phyloP scores from a whole-genome alignment of 2,113 vertebrate genomes.

The Poicephalus meyeri region DNA sequence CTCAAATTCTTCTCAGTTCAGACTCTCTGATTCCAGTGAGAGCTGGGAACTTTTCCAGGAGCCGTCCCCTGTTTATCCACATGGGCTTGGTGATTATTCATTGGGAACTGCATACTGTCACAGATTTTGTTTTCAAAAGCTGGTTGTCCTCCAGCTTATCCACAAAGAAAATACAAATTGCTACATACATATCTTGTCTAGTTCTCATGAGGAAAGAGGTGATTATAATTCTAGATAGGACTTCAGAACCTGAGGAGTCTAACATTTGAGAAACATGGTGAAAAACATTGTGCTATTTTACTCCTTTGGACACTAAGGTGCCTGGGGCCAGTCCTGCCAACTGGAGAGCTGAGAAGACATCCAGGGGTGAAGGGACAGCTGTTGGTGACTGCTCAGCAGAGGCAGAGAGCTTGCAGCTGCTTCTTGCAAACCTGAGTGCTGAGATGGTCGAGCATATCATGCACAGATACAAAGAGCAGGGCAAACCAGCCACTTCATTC shows the following conservation, averaged over 20 bases:
- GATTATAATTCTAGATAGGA: background rate
- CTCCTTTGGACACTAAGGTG: background rate
- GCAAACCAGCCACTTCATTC: background rate
- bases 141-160: background rate
- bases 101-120: background rate
- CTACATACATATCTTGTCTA: background rate
- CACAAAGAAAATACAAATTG: background rate
- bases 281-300: background rate
- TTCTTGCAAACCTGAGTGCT: rapidly evolving
- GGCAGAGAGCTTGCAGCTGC: background rate
- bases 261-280: background rate
- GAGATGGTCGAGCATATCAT: background rate
- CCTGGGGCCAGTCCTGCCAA: background rate
- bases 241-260: background rate
- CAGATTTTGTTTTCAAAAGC: background rate
- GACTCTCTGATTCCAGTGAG: background rate
- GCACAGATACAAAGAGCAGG: background rate
- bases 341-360: background rate
- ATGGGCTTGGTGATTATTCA: background rate
- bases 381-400: background rate
- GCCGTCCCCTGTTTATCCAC: background rate
- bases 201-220: background rate
- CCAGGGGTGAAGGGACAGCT: background rate
- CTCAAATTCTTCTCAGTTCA: background rate
- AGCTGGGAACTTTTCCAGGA: background rate